phyloP scores from a whole-genome alignment of 2,888 invertebrate genomes.

The Epinotia brunnichana region DNA sequence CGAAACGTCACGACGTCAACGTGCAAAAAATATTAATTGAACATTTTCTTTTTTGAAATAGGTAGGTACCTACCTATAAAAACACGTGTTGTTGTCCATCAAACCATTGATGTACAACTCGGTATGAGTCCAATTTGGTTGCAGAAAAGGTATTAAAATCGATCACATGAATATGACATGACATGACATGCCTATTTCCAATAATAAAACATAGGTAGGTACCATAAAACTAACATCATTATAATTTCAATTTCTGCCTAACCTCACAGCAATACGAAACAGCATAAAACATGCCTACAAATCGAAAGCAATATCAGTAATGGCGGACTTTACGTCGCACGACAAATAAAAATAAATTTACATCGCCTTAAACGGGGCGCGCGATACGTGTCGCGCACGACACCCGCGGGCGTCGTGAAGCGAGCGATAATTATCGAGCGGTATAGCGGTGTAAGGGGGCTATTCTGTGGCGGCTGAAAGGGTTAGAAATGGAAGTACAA shows the following conservation, averaged over 20 bases:
- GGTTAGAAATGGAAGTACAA: background rate
- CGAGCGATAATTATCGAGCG: constrained; percentile 42
- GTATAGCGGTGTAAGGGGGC: constrained; percentile 1
- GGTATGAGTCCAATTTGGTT: too few species aligned
- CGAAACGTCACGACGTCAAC: too few species aligned
- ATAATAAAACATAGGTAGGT: background rate
- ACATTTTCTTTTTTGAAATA: too few species aligned
- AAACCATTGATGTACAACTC: too few species aligned
- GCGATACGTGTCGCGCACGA: constrained; percentile 55
- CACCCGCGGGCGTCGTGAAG: constrained; percentile 69
- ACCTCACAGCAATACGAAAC: background rate
- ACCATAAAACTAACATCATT: constrained; percentile 4
- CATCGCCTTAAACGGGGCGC: constrained; percentile 39
- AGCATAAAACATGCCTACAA: constrained; percentile 36
- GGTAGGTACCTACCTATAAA: too few species aligned
- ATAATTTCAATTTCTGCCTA: background rate
- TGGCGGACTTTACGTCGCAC: constrained; percentile 37
- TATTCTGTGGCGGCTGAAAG: constrained; percentile 9
- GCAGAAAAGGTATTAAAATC: too few species aligned
- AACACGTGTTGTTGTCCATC: too few species aligned
- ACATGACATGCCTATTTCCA: background rate
- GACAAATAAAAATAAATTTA: constrained; percentile 44
- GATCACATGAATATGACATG: background rate
- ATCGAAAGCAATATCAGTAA: constrained; percentile 44
- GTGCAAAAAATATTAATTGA: too few species aligned